These are phyloP conservation scores for Sceloporus tristichus DNA, from an alignment of 2,113 vertebrate genomes.

Conservation along the genomic window DNA sequence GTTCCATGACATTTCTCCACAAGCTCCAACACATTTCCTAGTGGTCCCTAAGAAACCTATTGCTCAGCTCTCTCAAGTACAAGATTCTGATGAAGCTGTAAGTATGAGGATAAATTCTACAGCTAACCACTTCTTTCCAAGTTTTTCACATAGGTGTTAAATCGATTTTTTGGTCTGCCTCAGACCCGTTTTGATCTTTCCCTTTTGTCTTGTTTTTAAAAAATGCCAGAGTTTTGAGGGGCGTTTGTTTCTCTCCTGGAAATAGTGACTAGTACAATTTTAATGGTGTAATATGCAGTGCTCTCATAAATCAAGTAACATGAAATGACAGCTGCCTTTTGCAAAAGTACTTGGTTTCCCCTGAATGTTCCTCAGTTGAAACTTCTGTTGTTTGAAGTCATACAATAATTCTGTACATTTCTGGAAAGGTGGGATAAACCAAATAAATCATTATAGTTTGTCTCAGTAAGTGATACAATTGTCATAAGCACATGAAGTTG, in stretches of 20 bases:
- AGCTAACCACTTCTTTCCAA: not conserved
- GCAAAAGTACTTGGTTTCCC: too few species aligned
- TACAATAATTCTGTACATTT: not conserved
- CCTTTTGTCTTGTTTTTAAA: not conserved
- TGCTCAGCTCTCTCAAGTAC: slow-evolving; percentile 86
- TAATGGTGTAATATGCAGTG: not conserved
- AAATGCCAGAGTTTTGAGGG: not conserved
- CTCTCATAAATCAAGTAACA: not conserved
- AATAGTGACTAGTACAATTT: not conserved
- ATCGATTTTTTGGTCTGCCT: not conserved
- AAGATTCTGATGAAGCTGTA: slow-evolving; percentile 90
- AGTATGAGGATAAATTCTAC: slow-evolving; percentile 69
- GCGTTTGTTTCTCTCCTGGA: not conserved
- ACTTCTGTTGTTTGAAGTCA: not conserved
- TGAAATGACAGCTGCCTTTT: not conserved
- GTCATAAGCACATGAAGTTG: not conserved
- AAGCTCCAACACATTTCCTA: slow-evolving; percentile 95
- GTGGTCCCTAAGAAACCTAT: slow-evolving; percentile 95
- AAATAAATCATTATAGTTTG: not conserved
- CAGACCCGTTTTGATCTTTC: not conserved
- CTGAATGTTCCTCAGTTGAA: not conserved
- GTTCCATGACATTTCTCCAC: slow-evolving; percentile 91
- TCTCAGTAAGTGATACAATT: not conserved
- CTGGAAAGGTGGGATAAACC: not conserved
- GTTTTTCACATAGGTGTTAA: not conserved